These are phyloP conservation scores for Lithophane ornitopus DNA, from an alignment of 2,888 invertebrate genomes.

Conservation along the genomic window DNA sequence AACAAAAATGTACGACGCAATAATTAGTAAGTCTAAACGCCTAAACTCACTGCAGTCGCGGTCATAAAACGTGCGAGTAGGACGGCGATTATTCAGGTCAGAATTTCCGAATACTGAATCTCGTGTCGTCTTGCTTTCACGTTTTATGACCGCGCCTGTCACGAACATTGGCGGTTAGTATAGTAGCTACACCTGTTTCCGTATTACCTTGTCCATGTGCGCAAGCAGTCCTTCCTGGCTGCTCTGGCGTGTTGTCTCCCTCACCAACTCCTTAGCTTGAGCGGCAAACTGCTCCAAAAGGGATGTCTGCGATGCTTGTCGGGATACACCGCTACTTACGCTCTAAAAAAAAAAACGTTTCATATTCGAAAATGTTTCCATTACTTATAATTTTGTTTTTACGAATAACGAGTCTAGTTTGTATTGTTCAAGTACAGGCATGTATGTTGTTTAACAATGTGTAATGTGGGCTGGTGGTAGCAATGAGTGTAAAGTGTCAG, in stretches of 20 bases:
- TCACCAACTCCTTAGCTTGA: slow-evolving; percentile 96
- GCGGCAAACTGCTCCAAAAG: slow-evolving; percentile 96
- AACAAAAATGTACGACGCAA: slow-evolving; percentile 24
- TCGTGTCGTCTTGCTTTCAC: not conserved
- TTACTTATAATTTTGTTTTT: slow-evolving; percentile 1
- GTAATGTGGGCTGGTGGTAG: not conserved
- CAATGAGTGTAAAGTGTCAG: slow-evolving; percentile 1
- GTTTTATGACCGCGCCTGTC: not conserved
- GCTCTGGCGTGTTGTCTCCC: slow-evolving; percentile 96
- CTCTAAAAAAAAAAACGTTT: slow-evolving; percentile 73
- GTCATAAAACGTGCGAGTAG: not conserved
- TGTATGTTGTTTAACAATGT: not conserved
- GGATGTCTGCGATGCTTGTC: slow-evolving; percentile 96
- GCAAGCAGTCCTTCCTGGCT: slow-evolving; percentile 97
- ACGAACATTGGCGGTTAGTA: slow-evolving; percentile 2
- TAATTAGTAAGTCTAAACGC: slow-evolving; percentile 1
- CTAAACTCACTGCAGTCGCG: not conserved
- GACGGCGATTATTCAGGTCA: not conserved
- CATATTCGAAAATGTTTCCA: not conserved
- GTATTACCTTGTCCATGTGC: slow-evolving; percentile 96
- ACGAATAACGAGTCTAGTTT: not conserved
- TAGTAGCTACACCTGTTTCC: not conserved
- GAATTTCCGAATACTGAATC: not conserved
- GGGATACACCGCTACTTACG: slow-evolving; percentile 86
- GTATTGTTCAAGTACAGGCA: not conserved